phyloP scores from a whole-genome alignment of 2,888 invertebrate genomes.

The Lasius platythorax region DNA sequence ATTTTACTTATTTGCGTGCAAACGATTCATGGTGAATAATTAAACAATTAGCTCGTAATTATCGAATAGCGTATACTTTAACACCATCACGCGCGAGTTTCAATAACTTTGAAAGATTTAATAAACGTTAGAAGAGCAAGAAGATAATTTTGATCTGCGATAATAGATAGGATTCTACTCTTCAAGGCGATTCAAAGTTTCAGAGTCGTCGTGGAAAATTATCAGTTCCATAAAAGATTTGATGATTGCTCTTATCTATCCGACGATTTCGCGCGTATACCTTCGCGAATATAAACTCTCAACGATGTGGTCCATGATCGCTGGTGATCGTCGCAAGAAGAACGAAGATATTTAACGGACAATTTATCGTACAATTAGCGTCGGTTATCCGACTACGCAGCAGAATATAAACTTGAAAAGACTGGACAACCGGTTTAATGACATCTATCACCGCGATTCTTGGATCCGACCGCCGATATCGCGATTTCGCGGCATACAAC shows the following conservation, averaged over 20 bases:
- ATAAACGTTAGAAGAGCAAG: background rate
- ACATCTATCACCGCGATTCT: slow-evolving; percentile 52
- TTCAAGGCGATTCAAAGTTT: background rate
- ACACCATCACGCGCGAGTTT: background rate
- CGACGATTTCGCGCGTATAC: slow-evolving; percentile 33
- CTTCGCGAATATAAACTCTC: slow-evolving; percentile 9
- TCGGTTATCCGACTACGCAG: slow-evolving; percentile 75
- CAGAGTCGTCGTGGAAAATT: slow-evolving; percentile 32
- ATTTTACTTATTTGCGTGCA: background rate
- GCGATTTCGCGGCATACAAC: slow-evolving; percentile 50
- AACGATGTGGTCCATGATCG: slow-evolving; percentile 20
- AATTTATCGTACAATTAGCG: slow-evolving; percentile 80
- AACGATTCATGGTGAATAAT: background rate
- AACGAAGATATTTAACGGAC: slow-evolving; percentile 58
- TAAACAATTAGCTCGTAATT: background rate
- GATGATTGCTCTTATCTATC: slow-evolving; percentile 74
- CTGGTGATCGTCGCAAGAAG: slow-evolving; percentile 15
- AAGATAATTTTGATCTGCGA: background rate
- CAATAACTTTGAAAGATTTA: slow-evolving; percentile 6
- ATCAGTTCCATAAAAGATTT: slow-evolving; percentile 68
- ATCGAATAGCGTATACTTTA: background rate
- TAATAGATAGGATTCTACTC: slow-evolving; percentile 1
- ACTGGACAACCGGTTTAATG: slow-evolving; percentile 77
- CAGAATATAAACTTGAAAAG: slow-evolving; percentile 73
- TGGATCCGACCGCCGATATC: slow-evolving; percentile 62